These are phyloP conservation scores for Pheosia tremula DNA, from an alignment of 2,888 invertebrate species.

Conservation along the genomic window DNA sequence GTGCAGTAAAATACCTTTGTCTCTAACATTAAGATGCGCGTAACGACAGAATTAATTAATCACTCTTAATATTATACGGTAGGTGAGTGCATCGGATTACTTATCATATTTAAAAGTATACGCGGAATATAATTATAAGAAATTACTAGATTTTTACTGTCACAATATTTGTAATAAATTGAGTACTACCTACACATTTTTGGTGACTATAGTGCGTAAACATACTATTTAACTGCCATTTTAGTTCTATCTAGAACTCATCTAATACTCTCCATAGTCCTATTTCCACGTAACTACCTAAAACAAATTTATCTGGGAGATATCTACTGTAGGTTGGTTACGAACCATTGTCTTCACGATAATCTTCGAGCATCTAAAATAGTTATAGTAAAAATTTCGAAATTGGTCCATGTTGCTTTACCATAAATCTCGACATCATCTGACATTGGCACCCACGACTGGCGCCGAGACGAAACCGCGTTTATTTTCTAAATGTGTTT, in stretches of 20 bases:
- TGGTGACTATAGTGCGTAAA: too few species aligned
- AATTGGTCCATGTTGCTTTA: constrained; percentile 29
- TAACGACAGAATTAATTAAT: constrained; percentile 40
- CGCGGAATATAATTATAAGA: too few species aligned
- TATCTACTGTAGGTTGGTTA: not conserved
- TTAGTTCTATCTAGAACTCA: too few species aligned
- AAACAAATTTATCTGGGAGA: too few species aligned
- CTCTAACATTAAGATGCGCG: constrained; percentile 51
- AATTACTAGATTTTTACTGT: too few species aligned
- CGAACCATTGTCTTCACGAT: constrained; percentile 13
- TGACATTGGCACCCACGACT: constrained; percentile 49
- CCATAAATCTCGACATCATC: constrained; percentile 34
- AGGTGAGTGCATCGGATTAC: constrained; percentile 3
- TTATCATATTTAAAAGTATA: not conserved
- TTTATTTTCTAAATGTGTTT: constrained; percentile 52
- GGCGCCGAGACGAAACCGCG: constrained; percentile 44
- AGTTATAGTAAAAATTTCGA: constrained; percentile 30
- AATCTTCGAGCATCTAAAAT: constrained; percentile 9
- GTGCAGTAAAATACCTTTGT: constrained; percentile 75
- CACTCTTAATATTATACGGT: constrained; percentile 28
- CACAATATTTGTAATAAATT: too few species aligned
- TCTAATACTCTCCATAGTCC: too few species aligned
- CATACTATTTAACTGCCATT: too few species aligned
- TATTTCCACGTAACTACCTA: too few species aligned
- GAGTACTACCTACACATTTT: too few species aligned